phyloP scores from a whole-genome alignment of 1,140 invertebrate species.

The Chymomyza costata region DNA sequence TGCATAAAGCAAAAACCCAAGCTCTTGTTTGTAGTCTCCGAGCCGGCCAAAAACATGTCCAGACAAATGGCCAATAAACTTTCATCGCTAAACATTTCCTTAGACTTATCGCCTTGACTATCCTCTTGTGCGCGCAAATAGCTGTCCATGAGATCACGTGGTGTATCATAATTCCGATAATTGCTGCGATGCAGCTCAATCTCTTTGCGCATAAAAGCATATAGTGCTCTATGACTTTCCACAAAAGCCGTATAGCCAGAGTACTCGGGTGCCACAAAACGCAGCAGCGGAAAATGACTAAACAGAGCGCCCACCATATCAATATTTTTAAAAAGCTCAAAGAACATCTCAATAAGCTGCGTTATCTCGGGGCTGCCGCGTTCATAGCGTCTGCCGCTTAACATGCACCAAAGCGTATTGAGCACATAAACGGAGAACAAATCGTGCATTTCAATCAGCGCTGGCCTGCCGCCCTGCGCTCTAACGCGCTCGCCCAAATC shows the following conservation, averaged over 20 bases:
- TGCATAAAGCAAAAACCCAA: conserved; percentile 87
- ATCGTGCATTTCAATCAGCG: conserved; percentile 80
- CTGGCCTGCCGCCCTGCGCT: conserved; percentile 65
- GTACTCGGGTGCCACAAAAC: conserved; percentile 83
- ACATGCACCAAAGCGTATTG: conserved; percentile 91
- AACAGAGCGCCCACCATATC: conserved; percentile 87
- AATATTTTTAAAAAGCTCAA: conserved; percentile 82
- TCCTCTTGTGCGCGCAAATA: conserved; percentile 83
- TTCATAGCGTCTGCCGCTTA: conserved; percentile 85
- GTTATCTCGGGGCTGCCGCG: conserved; percentile 82
- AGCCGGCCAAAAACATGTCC: conserved; percentile 89
- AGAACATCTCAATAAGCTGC: conserved; percentile 81
- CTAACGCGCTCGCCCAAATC: conserved; percentile 76
- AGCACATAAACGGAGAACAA: conserved; percentile 85
- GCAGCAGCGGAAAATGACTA: conserved; percentile 86
- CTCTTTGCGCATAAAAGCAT: conserved; percentile 83
- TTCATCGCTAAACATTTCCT: conserved; percentile 77
- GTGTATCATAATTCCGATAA: conserved; percentile 79
- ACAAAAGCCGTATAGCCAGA: conserved; percentile 86
- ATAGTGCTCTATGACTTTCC: conserved; percentile 82
- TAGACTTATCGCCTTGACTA: conserved; percentile 76
- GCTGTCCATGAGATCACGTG: conserved; percentile 90
- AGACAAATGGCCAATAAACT: conserved; percentile 86
- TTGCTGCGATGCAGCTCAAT: conserved; percentile 84
- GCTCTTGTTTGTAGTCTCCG: conserved; percentile 87